phyloP scores from a whole-genome alignment of 2,113 vertebrate species.

The Anarhynchus alexandrinus region DNA sequence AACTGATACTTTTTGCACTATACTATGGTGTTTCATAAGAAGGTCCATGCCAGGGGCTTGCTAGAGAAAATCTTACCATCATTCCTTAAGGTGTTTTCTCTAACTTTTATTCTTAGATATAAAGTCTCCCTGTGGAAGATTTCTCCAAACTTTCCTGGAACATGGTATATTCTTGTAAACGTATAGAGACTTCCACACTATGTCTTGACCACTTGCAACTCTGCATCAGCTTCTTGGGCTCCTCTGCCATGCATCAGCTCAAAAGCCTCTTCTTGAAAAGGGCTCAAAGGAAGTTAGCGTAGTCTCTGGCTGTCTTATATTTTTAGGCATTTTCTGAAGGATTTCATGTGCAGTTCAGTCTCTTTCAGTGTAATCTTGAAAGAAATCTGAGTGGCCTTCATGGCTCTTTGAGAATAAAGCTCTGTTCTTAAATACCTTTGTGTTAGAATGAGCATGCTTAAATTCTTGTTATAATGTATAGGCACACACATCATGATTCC shows the following conservation, averaged over 20 bases:
- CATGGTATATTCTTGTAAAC: neutral
- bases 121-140: neutral
- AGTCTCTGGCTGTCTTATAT: neutral
- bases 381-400: neutral
- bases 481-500: neutral
- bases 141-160: neutral
- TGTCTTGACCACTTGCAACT: neutral
- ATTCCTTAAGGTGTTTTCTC: neutral
- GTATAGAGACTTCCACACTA: neutral
- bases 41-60: neutral
- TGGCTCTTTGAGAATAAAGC: neutral
- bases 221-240: neutral
- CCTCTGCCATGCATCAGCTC: neutral
- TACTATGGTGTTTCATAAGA: neutral
- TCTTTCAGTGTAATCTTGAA: neutral
- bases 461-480: neutral
- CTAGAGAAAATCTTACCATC: neutral
- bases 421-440: neutral
- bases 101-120: neutral
- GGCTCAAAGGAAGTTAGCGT: neutral
- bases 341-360: neutral
- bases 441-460: neutral
- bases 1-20: neutral
- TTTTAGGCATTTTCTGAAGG: neutral
- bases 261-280: neutral